Evolutionary conservation across 2,888 invertebrate genomes (phyloP).

Genomic region (Lasioglossum morio): DNA sequence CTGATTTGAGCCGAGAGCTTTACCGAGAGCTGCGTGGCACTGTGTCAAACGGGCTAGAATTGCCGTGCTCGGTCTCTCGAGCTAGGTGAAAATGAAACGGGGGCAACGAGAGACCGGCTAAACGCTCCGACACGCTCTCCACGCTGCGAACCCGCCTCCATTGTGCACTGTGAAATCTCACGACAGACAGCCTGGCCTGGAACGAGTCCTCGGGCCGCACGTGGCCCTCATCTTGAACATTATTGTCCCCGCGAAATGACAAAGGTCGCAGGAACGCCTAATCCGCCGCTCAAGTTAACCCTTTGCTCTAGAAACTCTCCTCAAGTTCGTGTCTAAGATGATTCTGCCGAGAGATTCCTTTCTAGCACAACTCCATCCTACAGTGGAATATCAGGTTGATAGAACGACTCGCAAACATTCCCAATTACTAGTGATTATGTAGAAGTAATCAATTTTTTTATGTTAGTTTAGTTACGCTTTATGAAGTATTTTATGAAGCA

Average conservation of each 20-base stretch:
- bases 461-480: no score
- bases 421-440: no score
- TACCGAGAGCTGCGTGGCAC: constrained; percentile 20
- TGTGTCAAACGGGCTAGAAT: constrained; percentile 68
- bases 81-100: constrained; percentile 70
- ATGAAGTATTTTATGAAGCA: no score
- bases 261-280: constrained; percentile 31
- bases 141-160: constrained; percentile 44
- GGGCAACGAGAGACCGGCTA: constrained; percentile 56
- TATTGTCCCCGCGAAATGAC: constrained; percentile 35
- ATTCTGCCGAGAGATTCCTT: no score
- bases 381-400: no score
- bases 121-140: constrained; percentile 5
- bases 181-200: constrained; percentile 21
- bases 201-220: constrained; percentile 18
- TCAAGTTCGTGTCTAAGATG: no score
- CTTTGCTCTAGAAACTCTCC: not conserved
- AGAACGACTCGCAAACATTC: no score
- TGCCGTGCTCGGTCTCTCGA: constrained; percentile 31
- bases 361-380: no score
- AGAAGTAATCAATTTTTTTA: no score
- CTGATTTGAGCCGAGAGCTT: not conserved
- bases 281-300: not conserved
- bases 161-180: constrained; percentile 58
- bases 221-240: not conserved